Base-by-base conservation (phyloP, 2,888 invertebrate species). In the Spicauda simplicius region DNA sequence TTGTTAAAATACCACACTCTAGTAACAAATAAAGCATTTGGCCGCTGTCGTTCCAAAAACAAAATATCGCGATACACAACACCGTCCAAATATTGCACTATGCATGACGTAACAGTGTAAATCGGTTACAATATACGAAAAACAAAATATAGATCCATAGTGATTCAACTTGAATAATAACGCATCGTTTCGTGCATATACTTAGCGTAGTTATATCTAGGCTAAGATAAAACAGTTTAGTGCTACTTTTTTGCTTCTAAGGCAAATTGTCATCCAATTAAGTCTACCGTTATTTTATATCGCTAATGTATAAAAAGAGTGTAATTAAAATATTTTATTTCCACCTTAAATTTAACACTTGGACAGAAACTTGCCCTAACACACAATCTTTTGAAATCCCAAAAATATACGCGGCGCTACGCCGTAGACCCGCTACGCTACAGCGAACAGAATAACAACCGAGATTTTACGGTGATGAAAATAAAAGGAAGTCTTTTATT, bases 1-100 rank as follows among this genome's bases (percentile, higher is more conserved):
- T 73, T 73, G 74, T 74, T 73, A 73, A 76, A 76, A 73, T 71
- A 59, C 70, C 70, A 68, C 68, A 66, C 69, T 73, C 64, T 57
- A 69, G 72, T 65, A 71, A 65, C 70, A 78, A 78, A 79, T 77
- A 79, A 79, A 76, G 70, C 75, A 68, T 78, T 78, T 72, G 72
- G 78, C 74, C 76, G 74, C 70, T 74, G 74, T 71, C 72, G 72
- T 77, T 81, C 74, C 74, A 72, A 73, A 77, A 76, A 78, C 81
- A 84, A 50, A 18, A 83, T 84, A 81, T 73, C 70, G 70, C 68
- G 76, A 75, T 84, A 85, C 50, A 85, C 86, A 80, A 84, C 67
- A 71, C 48, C 68, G 65, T 64, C 55, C 56, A 19, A 56, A 56
- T 37, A 56, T 56, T 19, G 56, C 18, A 37, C 19, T 18, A 18